Conservation (phyloP, 2,888 invertebrate genomes). For the Himalopsyche tibetana region DNA sequence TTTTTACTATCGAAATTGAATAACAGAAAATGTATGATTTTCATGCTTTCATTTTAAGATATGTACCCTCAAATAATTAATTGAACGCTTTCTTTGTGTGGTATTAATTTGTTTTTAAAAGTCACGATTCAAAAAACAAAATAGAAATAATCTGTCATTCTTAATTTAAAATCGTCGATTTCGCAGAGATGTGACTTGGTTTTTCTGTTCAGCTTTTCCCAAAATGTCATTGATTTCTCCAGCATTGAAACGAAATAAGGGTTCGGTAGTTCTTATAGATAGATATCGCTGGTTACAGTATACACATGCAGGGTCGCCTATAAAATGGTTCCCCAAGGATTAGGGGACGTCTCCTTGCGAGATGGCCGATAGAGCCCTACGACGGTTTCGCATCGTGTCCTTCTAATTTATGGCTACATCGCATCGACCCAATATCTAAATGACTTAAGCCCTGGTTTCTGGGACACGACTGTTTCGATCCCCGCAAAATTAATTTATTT, state of each 20-base stretch:
- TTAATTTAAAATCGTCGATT: background rate
- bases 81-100: no score
- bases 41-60: no score
- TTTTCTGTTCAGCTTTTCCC: conserved; percentile 6
- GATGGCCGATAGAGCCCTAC: conserved; percentile 13
- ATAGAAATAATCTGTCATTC: background rate
- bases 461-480: conserved; percentile 10
- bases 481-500: background rate
- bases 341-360: background rate
- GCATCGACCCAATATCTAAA: conserved; percentile 25
- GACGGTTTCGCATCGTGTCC: conserved; percentile 12
- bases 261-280: background rate
- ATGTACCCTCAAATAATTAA: no score
- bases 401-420: conserved; percentile 37
- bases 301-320: conserved; percentile 12
- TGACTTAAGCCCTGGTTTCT: background rate
- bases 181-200: background rate
- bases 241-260: background rate
- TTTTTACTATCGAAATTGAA: no score
- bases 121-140: no score
- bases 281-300: background rate
- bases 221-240: background rate
- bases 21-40: no score
- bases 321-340: conserved; percentile 20
- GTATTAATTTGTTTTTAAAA: no score